These are phyloP conservation scores for Tyrannus savana DNA, from an alignment of 2,113 vertebrate species.

Conservation along the genomic window DNA sequence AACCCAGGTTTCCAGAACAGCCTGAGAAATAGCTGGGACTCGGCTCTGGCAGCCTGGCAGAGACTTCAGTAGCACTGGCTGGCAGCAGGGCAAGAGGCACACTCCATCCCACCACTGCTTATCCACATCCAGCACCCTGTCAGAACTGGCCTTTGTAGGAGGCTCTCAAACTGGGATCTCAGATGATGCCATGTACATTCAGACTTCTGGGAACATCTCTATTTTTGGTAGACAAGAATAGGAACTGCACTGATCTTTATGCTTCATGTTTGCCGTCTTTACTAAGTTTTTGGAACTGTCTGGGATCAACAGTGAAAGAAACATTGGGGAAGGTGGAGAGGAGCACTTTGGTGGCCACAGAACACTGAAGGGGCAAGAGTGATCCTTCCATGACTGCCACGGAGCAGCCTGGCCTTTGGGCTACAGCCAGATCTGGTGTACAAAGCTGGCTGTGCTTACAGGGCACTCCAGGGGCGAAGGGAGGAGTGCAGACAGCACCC, in stretches of 20 bases:
- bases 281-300: background rate
- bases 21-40: background rate
- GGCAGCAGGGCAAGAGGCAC: background rate
- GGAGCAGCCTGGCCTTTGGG: background rate
- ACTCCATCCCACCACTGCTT: fast-evolving
- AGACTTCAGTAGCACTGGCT: background rate
- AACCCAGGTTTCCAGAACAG: fast-evolving
- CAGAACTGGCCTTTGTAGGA: background rate
- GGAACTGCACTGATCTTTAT: background rate
- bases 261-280: background rate
- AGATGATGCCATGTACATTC: fast-evolving
- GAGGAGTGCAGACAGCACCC: background rate
- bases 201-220: background rate
- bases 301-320: background rate
- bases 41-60: background rate
- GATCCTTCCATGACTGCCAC: background rate
- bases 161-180: background rate
- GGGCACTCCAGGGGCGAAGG: fast-evolving
- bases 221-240: background rate
- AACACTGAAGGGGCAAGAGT: background rate
- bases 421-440: background rate
- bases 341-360: background rate
- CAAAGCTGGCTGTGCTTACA: background rate
- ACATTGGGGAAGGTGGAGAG: background rate
- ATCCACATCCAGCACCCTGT: fast-evolving